phyloP scores from a whole-genome alignment of 2,797 vertebrate genomes.

The Kryptolebias ocellatus region DNA sequence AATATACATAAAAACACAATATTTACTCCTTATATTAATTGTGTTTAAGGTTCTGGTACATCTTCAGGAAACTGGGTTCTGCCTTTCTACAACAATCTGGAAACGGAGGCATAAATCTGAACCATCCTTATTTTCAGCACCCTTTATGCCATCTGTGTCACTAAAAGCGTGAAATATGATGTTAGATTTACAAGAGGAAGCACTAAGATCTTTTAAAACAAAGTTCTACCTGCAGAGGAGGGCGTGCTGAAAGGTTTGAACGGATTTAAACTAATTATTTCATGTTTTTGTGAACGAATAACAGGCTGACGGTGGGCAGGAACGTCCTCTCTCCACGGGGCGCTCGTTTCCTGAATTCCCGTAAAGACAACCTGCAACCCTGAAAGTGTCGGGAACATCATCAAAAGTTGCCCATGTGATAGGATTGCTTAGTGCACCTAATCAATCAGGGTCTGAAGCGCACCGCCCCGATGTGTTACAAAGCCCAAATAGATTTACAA shows the following conservation, averaged over 20 bases:
- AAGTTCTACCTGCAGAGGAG: background rate
- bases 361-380: constrained; percentile 90
- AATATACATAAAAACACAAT: no score
- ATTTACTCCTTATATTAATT: no score
- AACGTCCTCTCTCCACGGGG: constrained; percentile 66
- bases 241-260: background rate
- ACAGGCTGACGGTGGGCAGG: constrained; percentile 1
- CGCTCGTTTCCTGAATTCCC: constrained; percentile 69
- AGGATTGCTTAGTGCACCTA: constrained; percentile 94
- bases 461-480: constrained; percentile 92
- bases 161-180: background rate
- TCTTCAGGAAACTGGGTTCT: background rate
- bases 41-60: background rate
- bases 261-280: background rate
- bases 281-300: background rate
- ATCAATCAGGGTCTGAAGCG: constrained; percentile 96
- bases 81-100: background rate
- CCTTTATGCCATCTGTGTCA: constrained; percentile 19
- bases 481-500: constrained; percentile 99
- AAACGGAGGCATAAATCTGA: constrained; percentile 12
- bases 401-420: constrained; percentile 95
- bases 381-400: constrained; percentile 97
- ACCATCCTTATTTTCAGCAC: constrained; percentile 8
- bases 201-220: background rate
- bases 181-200: constrained; percentile 31